Evolutionary conservation across 2,113 vertebrate species (phyloP).

Genomic region (Grantiella picta): DNA sequence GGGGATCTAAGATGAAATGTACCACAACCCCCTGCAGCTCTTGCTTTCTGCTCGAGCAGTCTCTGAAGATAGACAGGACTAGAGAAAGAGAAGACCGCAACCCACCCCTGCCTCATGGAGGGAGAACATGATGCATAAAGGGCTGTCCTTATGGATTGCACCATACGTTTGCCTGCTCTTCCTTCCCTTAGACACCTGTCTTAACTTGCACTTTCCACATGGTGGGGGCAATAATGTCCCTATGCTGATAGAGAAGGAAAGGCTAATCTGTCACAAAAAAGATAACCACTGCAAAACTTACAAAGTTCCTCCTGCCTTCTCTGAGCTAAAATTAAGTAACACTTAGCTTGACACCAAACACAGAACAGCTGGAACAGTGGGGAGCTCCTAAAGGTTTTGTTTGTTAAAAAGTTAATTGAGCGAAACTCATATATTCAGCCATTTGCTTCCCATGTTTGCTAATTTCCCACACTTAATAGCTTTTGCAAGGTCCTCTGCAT

Average conservation of each 20-base stretch:
- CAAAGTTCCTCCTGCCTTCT: background rate
- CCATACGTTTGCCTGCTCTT: background rate
- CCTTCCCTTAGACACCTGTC: background rate
- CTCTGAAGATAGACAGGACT: background rate
- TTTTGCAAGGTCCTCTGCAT: slow-evolving; percentile 38
- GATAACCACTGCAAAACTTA: background rate
- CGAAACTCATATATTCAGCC: slow-evolving; percentile 7
- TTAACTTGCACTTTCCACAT: background rate
- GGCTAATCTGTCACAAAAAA: background rate
- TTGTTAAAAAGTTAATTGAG: slow-evolving; percentile 37
- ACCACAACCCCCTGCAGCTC: background rate
- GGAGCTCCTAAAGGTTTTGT: background rate
- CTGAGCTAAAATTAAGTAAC: background rate
- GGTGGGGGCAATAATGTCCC: rapidly evolving
- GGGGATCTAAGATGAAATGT: background rate
- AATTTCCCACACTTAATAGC: slow-evolving; percentile 31
- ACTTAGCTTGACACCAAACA: slow-evolving; percentile 14
- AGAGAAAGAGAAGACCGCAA: background rate
- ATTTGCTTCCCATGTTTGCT: slow-evolving; percentile 19
- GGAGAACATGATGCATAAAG: background rate
- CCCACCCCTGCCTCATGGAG: background rate
- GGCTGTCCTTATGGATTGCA: background rate
- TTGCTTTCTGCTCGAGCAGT: background rate
- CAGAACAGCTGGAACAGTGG: background rate
- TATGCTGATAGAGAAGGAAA: background rate